Evolutionary conservation across 1,140 invertebrate species (phyloP), one percentile per base, ranked within the genome.

Genomic region (Penaeus indicus): DNA sequence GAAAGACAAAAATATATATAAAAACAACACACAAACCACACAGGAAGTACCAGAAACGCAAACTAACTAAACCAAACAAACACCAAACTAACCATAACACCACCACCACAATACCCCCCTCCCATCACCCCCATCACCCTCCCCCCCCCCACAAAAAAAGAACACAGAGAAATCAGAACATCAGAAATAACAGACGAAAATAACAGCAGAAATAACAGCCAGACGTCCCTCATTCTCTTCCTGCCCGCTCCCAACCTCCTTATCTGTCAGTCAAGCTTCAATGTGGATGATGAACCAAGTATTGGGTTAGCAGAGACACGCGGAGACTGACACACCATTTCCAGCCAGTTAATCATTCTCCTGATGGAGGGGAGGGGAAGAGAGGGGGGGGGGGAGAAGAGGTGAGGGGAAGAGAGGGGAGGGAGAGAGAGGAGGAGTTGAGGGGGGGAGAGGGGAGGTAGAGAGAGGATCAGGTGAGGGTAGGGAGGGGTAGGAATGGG

Each of bases 241-340:
- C 69, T 75, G 19, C 22, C 19, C 38, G 42, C 42, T 25, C n/a
- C 60, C 83, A 60, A n/a, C 47, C 19, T 32, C 38, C 54, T 47
- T 54, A 69, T 32, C 81, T 83, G 81, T 84, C 81, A 84, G 81
- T 84, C 63, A 84, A 84, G 63, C 67, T 84, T 69, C 47, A 47
- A 32, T 27, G 11, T 54, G 63, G 64, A 84, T 84, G 81, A 84
- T 84, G 81, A 69, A 84, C 63, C 63, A 67, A 84, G 81, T 84
- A 84, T 84, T 84, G 63, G 81, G 81, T 84, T 84, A 84, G 25
- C 64, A 19, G 81, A 84, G 81, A 84, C 81, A 84, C 62, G 38
- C 81, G 63, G 63, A 47, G 38, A 84, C 81, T 84, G 81, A 47
- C 81, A 84, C 27, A 47, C 63, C 81, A 84, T 84, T 84, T 84